These are phyloP conservation scores for Chaetophractus vellerosus DNA, from an alignment of 2,797 vertebrate genomes.

Conservation along the genomic window DNA sequence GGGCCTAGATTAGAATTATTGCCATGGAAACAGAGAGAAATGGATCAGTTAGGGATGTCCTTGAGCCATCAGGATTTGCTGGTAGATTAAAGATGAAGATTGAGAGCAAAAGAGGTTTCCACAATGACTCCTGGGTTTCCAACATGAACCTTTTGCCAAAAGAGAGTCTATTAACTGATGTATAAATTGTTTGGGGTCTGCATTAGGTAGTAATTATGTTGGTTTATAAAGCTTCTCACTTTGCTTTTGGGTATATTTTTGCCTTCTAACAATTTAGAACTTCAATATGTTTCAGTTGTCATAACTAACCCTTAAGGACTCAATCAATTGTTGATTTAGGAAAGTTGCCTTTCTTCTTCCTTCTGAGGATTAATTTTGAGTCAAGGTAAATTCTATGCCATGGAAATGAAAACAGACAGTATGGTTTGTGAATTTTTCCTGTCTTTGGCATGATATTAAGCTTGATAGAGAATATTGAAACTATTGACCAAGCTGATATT, in stretches of 20 bases:
- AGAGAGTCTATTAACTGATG: not conserved
- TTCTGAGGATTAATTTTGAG: conserved; percentile 40
- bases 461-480: conserved; percentile 35
- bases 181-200: not conserved
- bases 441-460: not conserved
- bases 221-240: not conserved
- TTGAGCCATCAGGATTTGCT: not conserved
- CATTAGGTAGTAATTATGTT: not conserved
- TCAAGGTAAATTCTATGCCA: not conserved
- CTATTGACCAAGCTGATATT: conserved; percentile 19
- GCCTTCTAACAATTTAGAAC: conserved; percentile 20
- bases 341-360: conserved; percentile 47
- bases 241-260: not conserved
- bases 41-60: not conserved
- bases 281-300: conserved; percentile 21
- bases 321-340: not conserved
- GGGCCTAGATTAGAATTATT: not conserved
- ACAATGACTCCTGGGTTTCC: not conserved
- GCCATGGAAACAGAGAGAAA: not conserved
- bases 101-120: not conserved
- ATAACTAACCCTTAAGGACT: not conserved
- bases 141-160: not conserved
- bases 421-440: conserved; percentile 27
- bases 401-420: conserved; percentile 31
- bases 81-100: not conserved